Conservation (phyloP, 2,113 vertebrate species). For the Cinclus mexicanus region DNA sequence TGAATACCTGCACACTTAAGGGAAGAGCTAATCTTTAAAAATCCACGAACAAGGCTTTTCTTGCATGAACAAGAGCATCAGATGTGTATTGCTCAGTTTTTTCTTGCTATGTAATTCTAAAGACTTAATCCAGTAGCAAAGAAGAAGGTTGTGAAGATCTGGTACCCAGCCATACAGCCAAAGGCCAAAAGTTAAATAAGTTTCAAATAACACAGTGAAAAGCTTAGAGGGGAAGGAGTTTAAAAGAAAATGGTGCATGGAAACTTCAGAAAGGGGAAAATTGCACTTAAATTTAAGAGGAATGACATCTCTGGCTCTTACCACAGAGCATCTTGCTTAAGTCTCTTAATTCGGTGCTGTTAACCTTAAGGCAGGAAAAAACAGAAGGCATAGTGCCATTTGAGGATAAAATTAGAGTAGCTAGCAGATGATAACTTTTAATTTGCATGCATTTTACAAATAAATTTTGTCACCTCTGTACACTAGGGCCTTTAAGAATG, state of each 20-base stretch:
- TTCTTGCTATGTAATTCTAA: neutral
- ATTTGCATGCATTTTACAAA: conserved; percentile 21
- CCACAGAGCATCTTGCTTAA: conserved; percentile 1
- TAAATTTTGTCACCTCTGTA: neutral
- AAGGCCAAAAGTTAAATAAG: neutral
- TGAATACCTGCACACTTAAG: neutral
- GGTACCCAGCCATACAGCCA: neutral
- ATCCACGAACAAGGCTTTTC: neutral
- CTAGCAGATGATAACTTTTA: conserved; percentile 19
- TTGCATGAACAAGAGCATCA: neutral
- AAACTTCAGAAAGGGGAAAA: neutral
- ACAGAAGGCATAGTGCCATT: neutral
- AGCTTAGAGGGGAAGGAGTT: neutral
- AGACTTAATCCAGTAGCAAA: neutral
- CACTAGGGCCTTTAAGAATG: neutral
- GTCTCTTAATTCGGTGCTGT: neutral
- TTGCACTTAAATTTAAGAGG: neutral
- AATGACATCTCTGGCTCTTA: conserved; percentile 2
- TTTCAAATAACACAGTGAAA: neutral
- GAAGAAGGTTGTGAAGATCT: neutral
- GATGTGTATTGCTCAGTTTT: neutral
- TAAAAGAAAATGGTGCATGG: neutral
- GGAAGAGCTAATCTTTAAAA: neutral
- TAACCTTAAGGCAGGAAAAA: conserved; percentile 25
- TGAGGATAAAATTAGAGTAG: conserved; percentile 15